Percentiles rank a stretch among this genome's conserved stretches.
Evolutionary conservation across 2,888 invertebrate genomes (phyloP).

Genomic region (Sialis fuliginosa): DNA sequence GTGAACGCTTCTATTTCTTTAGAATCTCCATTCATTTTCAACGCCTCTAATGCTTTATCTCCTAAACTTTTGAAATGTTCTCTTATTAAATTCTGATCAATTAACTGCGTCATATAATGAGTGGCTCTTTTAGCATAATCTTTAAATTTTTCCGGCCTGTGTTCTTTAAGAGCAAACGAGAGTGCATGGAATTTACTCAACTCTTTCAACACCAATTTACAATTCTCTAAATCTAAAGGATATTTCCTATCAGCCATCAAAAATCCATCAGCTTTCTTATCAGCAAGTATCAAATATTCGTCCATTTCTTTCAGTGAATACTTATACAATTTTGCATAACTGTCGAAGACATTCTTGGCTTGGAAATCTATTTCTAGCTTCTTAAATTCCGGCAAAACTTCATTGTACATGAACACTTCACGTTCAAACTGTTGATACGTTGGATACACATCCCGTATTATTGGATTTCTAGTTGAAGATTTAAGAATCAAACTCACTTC

Average conservation of each 20-base stretch:
- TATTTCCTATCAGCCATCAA: background rate
- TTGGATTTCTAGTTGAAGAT: slow-evolving; percentile 11
- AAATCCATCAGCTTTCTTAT: slow-evolving; percentile 1
- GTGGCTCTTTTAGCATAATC: background rate
- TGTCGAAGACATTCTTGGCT: slow-evolving; percentile 1
- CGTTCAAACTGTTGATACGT: background rate
- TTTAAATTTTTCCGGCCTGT: background rate
- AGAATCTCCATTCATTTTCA: background rate
- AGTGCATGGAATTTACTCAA: background rate
- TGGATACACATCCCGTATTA: background rate
- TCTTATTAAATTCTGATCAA: background rate
- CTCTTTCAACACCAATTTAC: slow-evolving; percentile 1
- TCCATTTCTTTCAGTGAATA: background rate
- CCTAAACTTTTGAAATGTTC: background rate
- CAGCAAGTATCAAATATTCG: slow-evolving; percentile 1
- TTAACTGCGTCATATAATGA: background rate
- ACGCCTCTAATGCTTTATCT: background rate
- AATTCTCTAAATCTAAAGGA: slow-evolving; percentile 1
- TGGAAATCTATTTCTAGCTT: slow-evolving; percentile 7
- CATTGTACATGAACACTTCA: slow-evolving; percentile 6
- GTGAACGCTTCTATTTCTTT: slow-evolving; percentile 6
- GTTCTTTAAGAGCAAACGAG: slow-evolving; percentile 2
- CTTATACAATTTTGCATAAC: background rate
- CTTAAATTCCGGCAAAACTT: slow-evolving; percentile 7
- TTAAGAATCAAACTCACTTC: slow-evolving; percentile 15